A percentile compares a stretch with the other conserved stretches of the same genome.
Evolutionary conservation across 2,113 vertebrate genomes (phyloP).

Genomic region (Micromys minutus): DNA sequence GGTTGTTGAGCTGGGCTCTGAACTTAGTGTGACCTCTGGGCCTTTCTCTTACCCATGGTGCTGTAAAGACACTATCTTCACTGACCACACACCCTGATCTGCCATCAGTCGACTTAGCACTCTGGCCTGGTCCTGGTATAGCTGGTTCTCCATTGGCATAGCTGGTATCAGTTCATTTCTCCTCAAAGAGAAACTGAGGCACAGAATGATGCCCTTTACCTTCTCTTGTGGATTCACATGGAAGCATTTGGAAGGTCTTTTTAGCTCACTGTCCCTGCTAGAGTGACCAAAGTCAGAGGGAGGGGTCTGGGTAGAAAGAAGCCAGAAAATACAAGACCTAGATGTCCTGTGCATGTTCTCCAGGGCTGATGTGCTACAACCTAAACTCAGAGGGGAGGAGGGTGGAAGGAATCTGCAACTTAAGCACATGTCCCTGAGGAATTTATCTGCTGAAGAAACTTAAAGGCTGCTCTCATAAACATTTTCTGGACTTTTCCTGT

Average conservation of each 20-base stretch:
- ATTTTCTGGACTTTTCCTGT: neutral
- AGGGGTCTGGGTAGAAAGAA: constrained; percentile 23
- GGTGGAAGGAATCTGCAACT: neutral
- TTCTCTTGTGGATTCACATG: neutral
- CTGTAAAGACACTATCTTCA: neutral
- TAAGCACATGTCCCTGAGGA: neutral
- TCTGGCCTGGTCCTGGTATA: neutral
- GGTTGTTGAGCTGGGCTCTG: neutral
- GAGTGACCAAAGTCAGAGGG: neutral
- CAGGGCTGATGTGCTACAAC: neutral
- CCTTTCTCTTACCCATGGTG: neutral
- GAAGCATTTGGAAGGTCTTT: neutral
- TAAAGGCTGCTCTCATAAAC: neutral
- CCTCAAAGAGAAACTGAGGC: constrained; percentile 40
- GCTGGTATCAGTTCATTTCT: neutral
- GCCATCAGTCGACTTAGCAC: neutral
- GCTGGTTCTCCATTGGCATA: neutral
- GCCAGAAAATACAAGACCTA: neutral
- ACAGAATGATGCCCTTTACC: neutral
- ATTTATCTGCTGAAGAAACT: neutral
- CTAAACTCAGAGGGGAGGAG: neutral
- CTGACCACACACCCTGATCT: neutral
- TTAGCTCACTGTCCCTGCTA: neutral
- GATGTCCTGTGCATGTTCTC: neutral
- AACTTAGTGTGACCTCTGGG: neutral